Conservation (phyloP, 1,140 invertebrate species). For the Pachypsylla venusta region DNA sequence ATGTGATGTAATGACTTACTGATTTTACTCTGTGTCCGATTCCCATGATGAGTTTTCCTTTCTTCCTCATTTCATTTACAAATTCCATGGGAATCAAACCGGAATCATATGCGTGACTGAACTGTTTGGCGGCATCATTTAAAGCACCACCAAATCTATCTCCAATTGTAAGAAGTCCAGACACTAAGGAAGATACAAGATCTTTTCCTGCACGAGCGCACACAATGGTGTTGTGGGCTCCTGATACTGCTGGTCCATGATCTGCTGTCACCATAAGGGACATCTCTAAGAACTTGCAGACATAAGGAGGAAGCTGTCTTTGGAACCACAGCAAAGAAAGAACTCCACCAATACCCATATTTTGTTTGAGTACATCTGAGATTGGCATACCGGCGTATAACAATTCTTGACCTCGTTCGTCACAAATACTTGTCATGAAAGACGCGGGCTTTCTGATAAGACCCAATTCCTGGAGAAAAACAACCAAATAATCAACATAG, state of each 20-base stretch:
- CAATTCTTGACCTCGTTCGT: conserved; percentile 95
- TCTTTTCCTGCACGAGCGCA: conserved; percentile 98
- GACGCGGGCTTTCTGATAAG: conserved; percentile 97
- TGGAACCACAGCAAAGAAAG: conserved; percentile 98
- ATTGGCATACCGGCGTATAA: conserved; percentile 98
- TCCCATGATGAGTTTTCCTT: conserved; percentile 97
- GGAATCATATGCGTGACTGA: conserved; percentile 87
- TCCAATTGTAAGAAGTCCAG: conserved; percentile 94
- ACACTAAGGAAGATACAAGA: conserved; percentile 89
- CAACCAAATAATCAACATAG: conserved; percentile 5
- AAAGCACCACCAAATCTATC: conserved; percentile 97
- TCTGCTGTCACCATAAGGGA: conserved; percentile 98
- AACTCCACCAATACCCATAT: conserved; percentile 93
- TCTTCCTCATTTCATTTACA: conserved; percentile 93
- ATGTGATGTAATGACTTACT: conserved; percentile 32
- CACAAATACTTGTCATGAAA: conserved; percentile 98
- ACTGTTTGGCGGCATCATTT: conserved; percentile 90
- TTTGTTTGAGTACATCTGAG: conserved; percentile 73
- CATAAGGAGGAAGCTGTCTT: conserved; percentile 79
- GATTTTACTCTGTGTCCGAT: conserved; percentile 98
- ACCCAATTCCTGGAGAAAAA: conserved; percentile 63
- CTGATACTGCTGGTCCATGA: conserved; percentile 97
- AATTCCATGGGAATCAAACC: conserved; percentile 95
- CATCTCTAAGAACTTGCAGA: conserved; percentile 98
- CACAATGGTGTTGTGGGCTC: conserved; percentile 98